phyloP scores from a whole-genome alignment of 2,113 vertebrate species.

The Sebastes fasciatus region DNA sequence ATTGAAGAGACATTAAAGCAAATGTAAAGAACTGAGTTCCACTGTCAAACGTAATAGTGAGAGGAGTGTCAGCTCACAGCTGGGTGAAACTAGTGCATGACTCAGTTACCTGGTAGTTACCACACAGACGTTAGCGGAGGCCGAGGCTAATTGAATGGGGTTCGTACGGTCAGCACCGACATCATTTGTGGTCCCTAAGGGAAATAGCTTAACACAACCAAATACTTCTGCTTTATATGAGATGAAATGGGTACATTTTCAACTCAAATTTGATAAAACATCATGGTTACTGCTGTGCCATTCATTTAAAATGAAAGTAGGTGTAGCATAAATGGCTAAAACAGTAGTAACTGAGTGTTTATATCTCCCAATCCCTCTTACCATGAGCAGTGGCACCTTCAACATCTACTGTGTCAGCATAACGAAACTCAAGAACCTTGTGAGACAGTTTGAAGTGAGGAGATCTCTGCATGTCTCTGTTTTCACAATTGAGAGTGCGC shows the following conservation, averaged over 20 bases:
- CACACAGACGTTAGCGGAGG: not conserved
- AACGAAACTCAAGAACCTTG: slow-evolving; percentile 68
- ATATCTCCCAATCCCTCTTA: slow-evolving; percentile 8
- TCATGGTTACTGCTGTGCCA: not conserved
- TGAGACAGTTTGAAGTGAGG: slow-evolving; percentile 40
- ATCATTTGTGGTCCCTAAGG: not conserved
- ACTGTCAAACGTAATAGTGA: not conserved
- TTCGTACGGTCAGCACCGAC: not conserved
- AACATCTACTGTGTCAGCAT: slow-evolving; percentile 43
- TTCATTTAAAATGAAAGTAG: not conserved
- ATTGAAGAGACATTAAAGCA: not conserved
- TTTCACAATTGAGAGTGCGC: slow-evolving; percentile 56
- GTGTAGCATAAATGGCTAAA: not conserved
- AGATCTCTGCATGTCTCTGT: slow-evolving; percentile 62
- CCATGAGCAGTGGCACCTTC: slow-evolving; percentile 14
- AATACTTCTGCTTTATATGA: not conserved
- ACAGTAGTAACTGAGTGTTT: slow-evolving; percentile 6
- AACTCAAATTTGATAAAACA: not conserved
- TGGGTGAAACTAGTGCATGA: not conserved
- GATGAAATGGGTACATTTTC: not conserved
- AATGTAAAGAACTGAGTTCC: not conserved
- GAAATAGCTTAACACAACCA: not conserved
- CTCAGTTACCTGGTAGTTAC: slow-evolving; percentile 3
- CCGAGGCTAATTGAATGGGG: slow-evolving; percentile 1
- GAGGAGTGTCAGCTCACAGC: not conserved